phyloP scores from a whole-genome alignment of 2,113 vertebrate genomes.

The Empidonax alnorum region DNA sequence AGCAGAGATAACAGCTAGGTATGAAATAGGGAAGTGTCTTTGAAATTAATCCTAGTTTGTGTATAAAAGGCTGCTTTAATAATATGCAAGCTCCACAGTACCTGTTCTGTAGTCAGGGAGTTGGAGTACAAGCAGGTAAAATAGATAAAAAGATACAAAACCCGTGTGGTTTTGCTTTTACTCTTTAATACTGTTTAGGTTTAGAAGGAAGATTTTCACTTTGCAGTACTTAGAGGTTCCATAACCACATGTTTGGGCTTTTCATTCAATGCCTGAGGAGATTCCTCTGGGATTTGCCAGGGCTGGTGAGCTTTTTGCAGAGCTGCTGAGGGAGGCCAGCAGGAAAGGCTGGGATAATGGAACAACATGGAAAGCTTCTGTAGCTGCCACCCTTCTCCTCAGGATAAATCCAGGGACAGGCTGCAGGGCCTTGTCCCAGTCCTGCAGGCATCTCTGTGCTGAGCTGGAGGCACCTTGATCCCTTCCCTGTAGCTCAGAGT shows the following conservation, averaged over 20 bases:
- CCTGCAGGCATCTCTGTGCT: neutral
- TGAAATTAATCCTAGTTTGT: conserved; percentile 22
- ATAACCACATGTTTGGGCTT: neutral
- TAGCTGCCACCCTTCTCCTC: neutral
- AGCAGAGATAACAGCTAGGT: neutral
- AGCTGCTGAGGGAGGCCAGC: neutral
- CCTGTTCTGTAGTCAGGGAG: neutral
- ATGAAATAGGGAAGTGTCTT: neutral
- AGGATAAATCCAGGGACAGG: neutral
- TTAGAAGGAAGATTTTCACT: neutral
- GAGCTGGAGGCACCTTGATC: neutral
- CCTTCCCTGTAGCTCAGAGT: neutral
- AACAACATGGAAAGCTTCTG: neutral
- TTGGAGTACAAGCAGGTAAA: neutral
- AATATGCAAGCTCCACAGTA: neutral
- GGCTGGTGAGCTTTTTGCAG: neutral
- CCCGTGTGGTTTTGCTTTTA: neutral
- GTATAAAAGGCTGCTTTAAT: neutral
- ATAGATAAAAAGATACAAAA: neutral
- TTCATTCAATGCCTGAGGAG: accelerated
- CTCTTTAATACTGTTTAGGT: neutral
- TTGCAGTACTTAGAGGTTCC: neutral
- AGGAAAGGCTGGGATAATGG: neutral
- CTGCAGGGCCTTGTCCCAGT: neutral
- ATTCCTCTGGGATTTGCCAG: neutral